Base-by-base conservation (phyloP, 2,888 invertebrate genomes). In the Carcina quercana region DNA sequence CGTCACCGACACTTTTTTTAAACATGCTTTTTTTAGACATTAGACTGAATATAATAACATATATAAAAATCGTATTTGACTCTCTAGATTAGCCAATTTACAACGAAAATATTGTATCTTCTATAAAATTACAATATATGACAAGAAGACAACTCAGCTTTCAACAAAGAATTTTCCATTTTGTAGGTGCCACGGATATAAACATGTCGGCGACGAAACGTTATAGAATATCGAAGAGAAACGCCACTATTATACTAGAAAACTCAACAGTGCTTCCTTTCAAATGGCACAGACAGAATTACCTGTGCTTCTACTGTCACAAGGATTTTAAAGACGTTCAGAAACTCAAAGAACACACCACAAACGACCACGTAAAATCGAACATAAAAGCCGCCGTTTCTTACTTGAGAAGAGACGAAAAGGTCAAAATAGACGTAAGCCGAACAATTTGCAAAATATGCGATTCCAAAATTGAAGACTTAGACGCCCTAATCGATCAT, bases 211-310 rank as follows among this genome's bases (percentile, higher is more conserved):
- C 70, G 10, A 79, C 71, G n/a, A 70, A 63, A 53, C 60, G 72
- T 8, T 79, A 82, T 47, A 59, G 64, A 30, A 55, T 78, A 3
- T 67, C 70, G 59, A 83, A 79, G 59, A 59, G 45, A 39, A 82
- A 83, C 50, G 76, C 79, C 3, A 59, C 68, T 2, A 55, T 45
- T 0, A 48, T 83, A 34, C 51, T 83, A 49, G 74, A 82, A 52
- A 48, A 45, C 4, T 70, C 82, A 5, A 73, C 67, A 0, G 69
- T 57, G 0, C 5, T 72, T 2, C 82, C 82, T 0, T 83, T 83
- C 43, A 83, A 79, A 47, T 83, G 82, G 82, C 75, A 78, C 28
- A 53, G 78, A 15, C 78, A 80, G 33, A 64, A 65, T 32, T 83
- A 72, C 28, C 60, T 80, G 3, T 83, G 83, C 36, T 82, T 80